Base-by-base conservation (phyloP, 2,797 vertebrate genomes). In the Pempheris klunzingeri region DNA sequence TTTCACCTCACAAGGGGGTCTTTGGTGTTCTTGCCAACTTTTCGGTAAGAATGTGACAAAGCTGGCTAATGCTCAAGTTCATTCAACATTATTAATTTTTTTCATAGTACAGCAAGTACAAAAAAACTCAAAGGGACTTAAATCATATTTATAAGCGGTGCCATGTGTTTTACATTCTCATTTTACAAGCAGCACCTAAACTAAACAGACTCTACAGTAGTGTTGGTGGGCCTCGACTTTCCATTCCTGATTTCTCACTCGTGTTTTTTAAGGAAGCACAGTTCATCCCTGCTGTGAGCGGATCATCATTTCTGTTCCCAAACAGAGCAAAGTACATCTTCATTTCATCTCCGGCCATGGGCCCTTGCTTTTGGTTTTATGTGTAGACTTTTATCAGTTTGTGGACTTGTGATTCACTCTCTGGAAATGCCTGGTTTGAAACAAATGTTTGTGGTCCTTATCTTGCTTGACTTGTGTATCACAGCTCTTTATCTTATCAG, bases 41-140 rank as follows among this genome's bases (percentile, higher is more conserved):
- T 53, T 28, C 39, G 34, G 41, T 39, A 74, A 77, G 74, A 89
- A 84, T 81, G 75, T 78, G 68, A 70, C 71, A 62, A 81, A 85
- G 64, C 68, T 81, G 75, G 81, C 63, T 43, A 20, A 59, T n/a
- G 59, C 62, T 77, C 46, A 32, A 69, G 63, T 46, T 28, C 54
- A 66, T 58, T n/a, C 32, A 4, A 36, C 38, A 32, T 41, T 24
- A 68, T 61, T 62, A 10, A 69, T 60, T 32, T 70, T n/a, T 64
- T 73, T 78, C 64, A 50, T 55, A 24, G 54, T 14, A 15, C 62
- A 57, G 32, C 11, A 24, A 67, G 60, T 32, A 52, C 52, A 72
- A 67, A 43, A 71, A 69, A 50, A 54, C 50, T 26, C 26, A 14
- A 17, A 24, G 47, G 55, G 26, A 38, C 22, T 73, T 59, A 64